phyloP scores from a whole-genome alignment of 2,888 invertebrate species.

The Apamea crenata region DNA sequence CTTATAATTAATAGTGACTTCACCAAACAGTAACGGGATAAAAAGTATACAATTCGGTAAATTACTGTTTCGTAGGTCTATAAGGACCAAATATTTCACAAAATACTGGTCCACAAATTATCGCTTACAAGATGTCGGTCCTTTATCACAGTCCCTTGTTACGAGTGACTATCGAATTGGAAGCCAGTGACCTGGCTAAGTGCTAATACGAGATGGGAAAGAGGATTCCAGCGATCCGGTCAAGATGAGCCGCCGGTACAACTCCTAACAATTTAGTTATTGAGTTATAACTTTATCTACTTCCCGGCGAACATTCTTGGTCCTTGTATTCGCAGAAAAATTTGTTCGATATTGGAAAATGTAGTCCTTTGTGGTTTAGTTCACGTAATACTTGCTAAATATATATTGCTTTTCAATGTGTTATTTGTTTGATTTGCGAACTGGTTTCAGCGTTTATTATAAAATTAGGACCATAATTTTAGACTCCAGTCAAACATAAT shows the following conservation, averaged over 20 bases:
- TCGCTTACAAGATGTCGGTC: slow-evolving; percentile 48
- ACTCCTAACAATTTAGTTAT: slow-evolving; percentile 56
- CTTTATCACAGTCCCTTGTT: slow-evolving; percentile 52
- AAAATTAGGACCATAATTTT: slow-evolving; percentile 2
- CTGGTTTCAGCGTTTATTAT: background rate
- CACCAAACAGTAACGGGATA: background rate
- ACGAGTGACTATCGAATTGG: slow-evolving; percentile 51
- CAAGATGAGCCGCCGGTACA: slow-evolving; percentile 39
- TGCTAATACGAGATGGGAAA: slow-evolving; percentile 60
- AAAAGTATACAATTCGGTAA: background rate
- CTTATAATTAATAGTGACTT: background rate
- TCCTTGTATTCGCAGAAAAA: slow-evolving; percentile 23
- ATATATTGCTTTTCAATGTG: background rate
- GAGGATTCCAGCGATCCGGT: slow-evolving; percentile 57
- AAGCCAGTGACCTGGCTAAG: slow-evolving; percentile 60
- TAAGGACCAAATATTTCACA: slow-evolving; percentile 11
- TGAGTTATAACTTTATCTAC: slow-evolving; percentile 53
- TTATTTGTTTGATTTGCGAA: background rate
- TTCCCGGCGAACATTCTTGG: slow-evolving; percentile 13
- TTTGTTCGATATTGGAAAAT: slow-evolving; percentile 3
- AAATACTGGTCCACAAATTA: slow-evolving; percentile 48
- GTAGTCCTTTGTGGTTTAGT: slow-evolving; percentile 1
- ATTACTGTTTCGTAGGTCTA: background rate
- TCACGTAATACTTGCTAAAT: background rate
- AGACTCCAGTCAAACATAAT: background rate